phyloP scores from a whole-genome alignment of 2,113 vertebrate species.

The Notechis scutatus region DNA sequence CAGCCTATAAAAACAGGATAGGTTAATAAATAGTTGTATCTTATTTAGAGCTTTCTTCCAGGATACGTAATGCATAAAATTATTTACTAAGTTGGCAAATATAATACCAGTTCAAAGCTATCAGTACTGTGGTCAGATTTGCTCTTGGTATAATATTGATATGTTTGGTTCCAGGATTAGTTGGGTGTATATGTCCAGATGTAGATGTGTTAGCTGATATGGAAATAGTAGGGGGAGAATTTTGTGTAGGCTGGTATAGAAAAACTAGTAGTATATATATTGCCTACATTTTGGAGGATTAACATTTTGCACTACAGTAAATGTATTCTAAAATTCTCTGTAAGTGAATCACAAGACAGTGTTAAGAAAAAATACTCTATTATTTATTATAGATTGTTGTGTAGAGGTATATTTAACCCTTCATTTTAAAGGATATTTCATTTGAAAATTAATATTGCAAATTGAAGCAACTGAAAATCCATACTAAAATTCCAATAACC shows the following conservation, averaged over 20 bases:
- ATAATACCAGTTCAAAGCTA: neutral
- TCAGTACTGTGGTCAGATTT: neutral
- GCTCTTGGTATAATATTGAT: neutral
- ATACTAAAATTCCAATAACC: conserved; percentile 30
- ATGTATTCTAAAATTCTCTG: too few species aligned
- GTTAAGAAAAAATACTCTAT: neutral
- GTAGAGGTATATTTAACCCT: neutral
- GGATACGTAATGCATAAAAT: neutral
- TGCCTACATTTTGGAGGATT: neutral
- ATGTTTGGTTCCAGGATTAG: neutral
- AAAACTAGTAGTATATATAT: neutral
- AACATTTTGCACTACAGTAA: neutral
- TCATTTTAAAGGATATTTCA: conserved; percentile 8
- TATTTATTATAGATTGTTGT: neutral
- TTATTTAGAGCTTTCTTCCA: neutral
- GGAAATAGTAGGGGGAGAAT: neutral
- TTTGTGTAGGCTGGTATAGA: neutral
- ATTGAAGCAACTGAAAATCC: conserved; percentile 33
- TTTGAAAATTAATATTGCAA: conserved; percentile 31
- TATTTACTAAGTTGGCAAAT: neutral
- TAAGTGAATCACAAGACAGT: neutral
- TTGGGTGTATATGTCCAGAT: too few species aligned
- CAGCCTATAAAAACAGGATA: neutral
- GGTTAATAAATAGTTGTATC: neutral
- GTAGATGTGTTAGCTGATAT: neutral